Evolutionary conservation across 2,113 vertebrate genomes (phyloP), one percentile per base, ranked within the genome.

Genomic region (Seriola aureovittata): DNA sequence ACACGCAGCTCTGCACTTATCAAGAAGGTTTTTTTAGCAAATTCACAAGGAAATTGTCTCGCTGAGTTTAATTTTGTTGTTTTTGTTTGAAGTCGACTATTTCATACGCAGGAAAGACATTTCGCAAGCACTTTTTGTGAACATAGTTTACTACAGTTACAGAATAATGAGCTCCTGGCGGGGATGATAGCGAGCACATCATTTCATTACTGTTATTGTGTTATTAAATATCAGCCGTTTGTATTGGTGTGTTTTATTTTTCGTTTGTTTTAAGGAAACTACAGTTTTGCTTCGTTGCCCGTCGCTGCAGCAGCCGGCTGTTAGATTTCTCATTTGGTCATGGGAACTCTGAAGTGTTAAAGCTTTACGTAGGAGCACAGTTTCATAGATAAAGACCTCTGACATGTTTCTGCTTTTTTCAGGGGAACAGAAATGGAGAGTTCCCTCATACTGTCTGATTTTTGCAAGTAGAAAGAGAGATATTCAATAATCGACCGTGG

Each of bases 91-190:
- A 80, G 8, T 63, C 14, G 4, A 59, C 29, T 81, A 2, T 32
- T 64, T 60, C 32, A 55, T 1, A 65, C 59, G 62, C 59, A 57
- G 44, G 16, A 9, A 59, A 70, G 36, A 48, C 25, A 21, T 52
- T 60, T 67, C 52, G 54, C 23, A 12, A 50, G 19, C 42, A 29
- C 19, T 13, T 59, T 59, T 38, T 25, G 29, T 40, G 32, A 19
- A 46, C 5, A 36, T 25, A 32, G 4, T 34, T 57, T 55, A 36
- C 25, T 7, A 21, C n/a, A n/a, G 19, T 62, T 46, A 19, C 38
- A 48, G 57, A 74, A 58, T 34, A 65, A 80, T 75, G 23, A 57
- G 23, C 42, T 54, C 13, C 71, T 65, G 55, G 14, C 48, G 63
- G 70, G 3, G 60, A 21, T 55, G 12, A 52, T 25, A 5, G 11